Conservation (phyloP, 2,797 vertebrate genomes). For the Cynodonichthys magdalenae region DNA sequence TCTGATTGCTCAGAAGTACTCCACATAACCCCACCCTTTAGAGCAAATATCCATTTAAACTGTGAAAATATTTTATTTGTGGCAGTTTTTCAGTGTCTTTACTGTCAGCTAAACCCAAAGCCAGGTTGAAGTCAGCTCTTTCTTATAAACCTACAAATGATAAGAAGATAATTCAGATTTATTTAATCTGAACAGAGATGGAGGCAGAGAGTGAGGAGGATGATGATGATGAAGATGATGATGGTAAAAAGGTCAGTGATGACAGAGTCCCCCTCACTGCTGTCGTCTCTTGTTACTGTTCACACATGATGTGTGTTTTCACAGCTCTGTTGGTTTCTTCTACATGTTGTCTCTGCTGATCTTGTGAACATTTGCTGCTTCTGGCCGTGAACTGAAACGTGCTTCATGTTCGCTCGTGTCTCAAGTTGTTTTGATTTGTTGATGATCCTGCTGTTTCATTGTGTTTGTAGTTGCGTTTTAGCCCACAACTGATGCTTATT, state of each 20-base stretch:
- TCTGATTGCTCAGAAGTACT: too few relatives aligned
- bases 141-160: neutral
- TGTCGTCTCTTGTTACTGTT: constrained; percentile 38
- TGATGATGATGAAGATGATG: constrained; percentile 92
- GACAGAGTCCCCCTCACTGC: constrained; percentile 40
- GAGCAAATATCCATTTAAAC: neutral
- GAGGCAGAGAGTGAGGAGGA: constrained; percentile 97
- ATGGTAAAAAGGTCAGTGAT: constrained; percentile 90
- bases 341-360: constrained; percentile 6
- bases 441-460: neutral
- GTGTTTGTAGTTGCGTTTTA: neutral
- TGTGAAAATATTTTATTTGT: constrained; percentile 4
- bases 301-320: constrained; percentile 23
- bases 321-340: constrained; percentile 21
- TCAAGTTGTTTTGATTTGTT: constrained; percentile 10
- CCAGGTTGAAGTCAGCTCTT: neutral
- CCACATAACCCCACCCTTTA: neutral
- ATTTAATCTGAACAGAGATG: constrained; percentile 86
- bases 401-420: constrained; percentile 12
- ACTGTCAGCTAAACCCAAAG: neutral
- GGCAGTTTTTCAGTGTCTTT: neutral
- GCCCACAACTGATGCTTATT: too few relatives aligned
- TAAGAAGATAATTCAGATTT: constrained; percentile 38
- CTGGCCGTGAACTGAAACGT: neutral
- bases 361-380: constrained; percentile 13